Percentiles rank a stretch among this genome's conserved stretches.
These are phyloP conservation scores for Axis porcinus DNA, from an alignment of 2,113 vertebrate species.

Conservation along the genomic window DNA sequence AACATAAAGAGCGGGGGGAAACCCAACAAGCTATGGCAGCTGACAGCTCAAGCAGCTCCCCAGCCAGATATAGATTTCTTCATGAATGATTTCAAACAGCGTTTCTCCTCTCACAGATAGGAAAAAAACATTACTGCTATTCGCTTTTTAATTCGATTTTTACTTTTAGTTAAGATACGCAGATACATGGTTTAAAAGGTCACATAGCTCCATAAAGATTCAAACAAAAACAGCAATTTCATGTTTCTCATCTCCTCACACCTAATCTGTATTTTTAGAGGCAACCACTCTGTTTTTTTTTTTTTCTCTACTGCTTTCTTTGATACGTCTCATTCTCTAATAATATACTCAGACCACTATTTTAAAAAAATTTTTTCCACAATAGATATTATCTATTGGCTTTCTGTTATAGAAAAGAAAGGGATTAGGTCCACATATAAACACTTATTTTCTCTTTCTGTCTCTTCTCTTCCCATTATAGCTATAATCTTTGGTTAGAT, in stretches of 20 bases:
- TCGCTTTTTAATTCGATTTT: neutral
- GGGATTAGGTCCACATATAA: neutral
- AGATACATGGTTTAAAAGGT: neutral
- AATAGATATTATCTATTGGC: neutral
- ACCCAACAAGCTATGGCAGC: neutral
- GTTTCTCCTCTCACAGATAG: neutral
- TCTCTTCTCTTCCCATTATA: neutral
- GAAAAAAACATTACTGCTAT: neutral
- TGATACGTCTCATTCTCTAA: neutral
- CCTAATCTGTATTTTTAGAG: neutral
- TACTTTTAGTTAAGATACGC: neutral
- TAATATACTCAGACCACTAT: neutral
- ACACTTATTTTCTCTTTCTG: neutral
- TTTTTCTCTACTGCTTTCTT: neutral
- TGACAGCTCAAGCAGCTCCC: neutral
- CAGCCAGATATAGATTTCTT: neutral
- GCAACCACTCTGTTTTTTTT: neutral
- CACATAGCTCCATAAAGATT: neutral
- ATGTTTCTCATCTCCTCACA: neutral
- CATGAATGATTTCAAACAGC: neutral
- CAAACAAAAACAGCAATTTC: neutral
- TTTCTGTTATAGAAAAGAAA: neutral
- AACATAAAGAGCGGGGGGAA: neutral
- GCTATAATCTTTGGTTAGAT: neutral
- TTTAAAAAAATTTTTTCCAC: neutral